Conservation (phyloP, 2,113 vertebrate genomes). For the Tursiops truncatus region DNA sequence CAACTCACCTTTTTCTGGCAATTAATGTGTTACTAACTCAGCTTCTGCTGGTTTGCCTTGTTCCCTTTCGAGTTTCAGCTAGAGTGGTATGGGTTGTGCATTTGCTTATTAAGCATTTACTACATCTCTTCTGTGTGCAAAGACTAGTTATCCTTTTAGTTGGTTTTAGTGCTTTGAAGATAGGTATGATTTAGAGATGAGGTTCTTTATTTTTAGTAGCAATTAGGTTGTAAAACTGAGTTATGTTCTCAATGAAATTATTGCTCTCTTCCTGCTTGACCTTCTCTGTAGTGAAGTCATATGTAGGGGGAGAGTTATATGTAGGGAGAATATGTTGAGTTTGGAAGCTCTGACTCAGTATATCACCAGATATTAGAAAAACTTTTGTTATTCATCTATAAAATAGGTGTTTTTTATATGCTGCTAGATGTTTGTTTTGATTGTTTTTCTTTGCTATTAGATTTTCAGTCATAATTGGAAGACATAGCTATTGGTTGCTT, state of each 20-base stretch:
- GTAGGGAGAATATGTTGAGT: background rate
- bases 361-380: background rate
- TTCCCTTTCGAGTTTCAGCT: background rate
- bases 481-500: background rate
- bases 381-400: background rate
- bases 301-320: background rate
- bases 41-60: background rate
- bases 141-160: background rate
- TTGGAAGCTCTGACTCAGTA: background rate
- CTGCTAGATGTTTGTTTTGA: background rate
- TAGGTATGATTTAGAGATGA: background rate
- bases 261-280: background rate
- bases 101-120: background rate
- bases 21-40: background rate
- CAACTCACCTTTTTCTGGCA: background rate
- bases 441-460: background rate
- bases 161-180: background rate
- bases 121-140: background rate
- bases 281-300: background rate
- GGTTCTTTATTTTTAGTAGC: background rate
- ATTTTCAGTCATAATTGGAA: background rate
- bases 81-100: background rate
- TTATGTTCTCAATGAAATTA: background rate
- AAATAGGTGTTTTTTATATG: background rate
- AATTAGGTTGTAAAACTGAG: background rate